phyloP scores from a whole-genome alignment of 2,888 invertebrate genomes.

The Nasonia oneida region DNA sequence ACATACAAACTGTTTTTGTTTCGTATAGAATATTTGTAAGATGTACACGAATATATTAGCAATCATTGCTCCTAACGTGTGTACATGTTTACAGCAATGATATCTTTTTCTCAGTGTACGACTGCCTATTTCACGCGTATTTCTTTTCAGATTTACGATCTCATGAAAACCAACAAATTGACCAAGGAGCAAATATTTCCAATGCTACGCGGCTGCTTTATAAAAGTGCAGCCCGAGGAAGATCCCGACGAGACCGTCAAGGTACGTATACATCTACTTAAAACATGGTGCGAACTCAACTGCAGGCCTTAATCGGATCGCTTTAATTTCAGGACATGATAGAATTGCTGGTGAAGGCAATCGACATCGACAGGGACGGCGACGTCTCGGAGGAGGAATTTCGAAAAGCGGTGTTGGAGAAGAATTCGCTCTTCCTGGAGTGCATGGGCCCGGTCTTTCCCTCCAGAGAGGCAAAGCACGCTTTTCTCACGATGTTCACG shows the following conservation, averaged over 20 bases:
- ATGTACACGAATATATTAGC: no score
- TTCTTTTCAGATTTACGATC: slow-evolving; percentile 73
- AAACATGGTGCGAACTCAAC: neutral
- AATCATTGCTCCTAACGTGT: no score
- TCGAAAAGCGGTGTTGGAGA: slow-evolving; percentile 78
- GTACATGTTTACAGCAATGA: no score
- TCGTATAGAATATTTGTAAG: no score
- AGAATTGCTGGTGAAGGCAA: slow-evolving; percentile 81
- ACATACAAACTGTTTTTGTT: no score
- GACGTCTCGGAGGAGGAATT: slow-evolving; percentile 81
- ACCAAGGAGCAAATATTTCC: slow-evolving; percentile 75
- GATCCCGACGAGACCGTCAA: slow-evolving; percentile 83
- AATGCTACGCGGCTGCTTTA: slow-evolving; percentile 77
- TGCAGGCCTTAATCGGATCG: neutral
- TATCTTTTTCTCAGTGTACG: no score
- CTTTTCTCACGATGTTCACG: slow-evolving; percentile 74
- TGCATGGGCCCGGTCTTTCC: slow-evolving; percentile 77
- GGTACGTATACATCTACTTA: slow-evolving; percentile 64
- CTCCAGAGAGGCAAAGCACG: slow-evolving; percentile 70
- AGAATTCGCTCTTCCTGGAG: slow-evolving; percentile 71
- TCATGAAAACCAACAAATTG: slow-evolving; percentile 70
- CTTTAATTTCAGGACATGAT: slow-evolving; percentile 80
- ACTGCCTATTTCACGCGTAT: neutral
- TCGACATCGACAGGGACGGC: slow-evolving; percentile 83
- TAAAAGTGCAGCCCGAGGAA: slow-evolving; percentile 81